phyloP scores from a whole-genome alignment of 2,113 vertebrate species.

The Chloroceryle aenea region DNA sequence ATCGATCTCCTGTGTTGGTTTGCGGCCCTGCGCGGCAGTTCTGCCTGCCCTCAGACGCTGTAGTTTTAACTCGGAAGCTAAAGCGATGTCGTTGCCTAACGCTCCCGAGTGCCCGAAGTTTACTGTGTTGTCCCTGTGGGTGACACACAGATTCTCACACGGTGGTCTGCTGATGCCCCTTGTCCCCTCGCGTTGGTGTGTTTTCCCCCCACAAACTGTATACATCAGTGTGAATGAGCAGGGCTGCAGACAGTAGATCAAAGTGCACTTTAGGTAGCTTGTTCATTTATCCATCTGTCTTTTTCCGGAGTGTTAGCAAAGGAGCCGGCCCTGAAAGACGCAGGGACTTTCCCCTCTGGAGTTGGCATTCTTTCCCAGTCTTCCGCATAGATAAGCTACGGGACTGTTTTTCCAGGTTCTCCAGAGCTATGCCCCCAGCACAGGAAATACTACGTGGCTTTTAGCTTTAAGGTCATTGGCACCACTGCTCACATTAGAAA shows the following conservation, averaged over 20 bases:
- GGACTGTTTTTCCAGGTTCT: not conserved
- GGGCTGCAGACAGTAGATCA: not conserved
- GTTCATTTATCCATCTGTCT: not conserved
- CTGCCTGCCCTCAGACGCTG: too few species aligned
- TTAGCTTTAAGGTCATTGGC: not conserved
- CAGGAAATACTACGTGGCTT: not conserved
- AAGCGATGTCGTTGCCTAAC: too few species aligned
- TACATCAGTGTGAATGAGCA: fast-evolving
- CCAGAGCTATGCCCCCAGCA: fast-evolving
- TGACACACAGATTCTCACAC: fast-evolving
- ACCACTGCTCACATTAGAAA: not conserved
- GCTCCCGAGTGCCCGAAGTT: fast-evolving
- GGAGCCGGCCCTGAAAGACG: not conserved
- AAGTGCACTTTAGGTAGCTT: not conserved
- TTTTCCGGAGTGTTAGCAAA: not conserved
- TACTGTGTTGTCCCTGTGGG: fast-evolving
- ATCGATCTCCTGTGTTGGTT: fast-evolving
- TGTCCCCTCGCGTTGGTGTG: fast-evolving
- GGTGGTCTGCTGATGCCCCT: fast-evolving
- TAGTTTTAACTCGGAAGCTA: not conserved
- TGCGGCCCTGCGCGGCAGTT: fast-evolving
- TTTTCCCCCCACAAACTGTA: fast-evolving
- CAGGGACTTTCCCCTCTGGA: not conserved
- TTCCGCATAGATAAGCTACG: not conserved
- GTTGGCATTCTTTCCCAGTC: not conserved